A percentile compares a stretch with the other conserved stretches of the same genome.
Conservation (phyloP, 2,797 vertebrate genomes). For the Manis pentadactyla region DNA sequence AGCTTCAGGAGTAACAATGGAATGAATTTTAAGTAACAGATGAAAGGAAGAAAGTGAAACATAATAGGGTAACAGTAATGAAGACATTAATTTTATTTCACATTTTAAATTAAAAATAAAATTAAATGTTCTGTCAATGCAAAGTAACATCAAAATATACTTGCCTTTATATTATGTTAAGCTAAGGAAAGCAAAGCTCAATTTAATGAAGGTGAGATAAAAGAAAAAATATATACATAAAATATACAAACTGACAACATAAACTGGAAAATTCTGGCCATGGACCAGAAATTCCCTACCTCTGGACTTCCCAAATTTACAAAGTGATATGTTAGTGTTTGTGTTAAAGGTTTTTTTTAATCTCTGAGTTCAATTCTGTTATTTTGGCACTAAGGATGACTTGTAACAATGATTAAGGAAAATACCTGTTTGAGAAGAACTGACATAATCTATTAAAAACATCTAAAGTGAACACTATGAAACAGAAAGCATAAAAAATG, state of each 20-base stretch:
- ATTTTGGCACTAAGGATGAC: conserved; percentile 4
- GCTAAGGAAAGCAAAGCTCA: background rate
- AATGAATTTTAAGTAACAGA: background rate
- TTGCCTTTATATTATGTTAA: background rate
- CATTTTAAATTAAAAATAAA: conserved; percentile 33
- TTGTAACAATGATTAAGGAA: background rate
- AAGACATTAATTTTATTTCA: conserved; percentile 15
- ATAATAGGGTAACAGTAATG: background rate
- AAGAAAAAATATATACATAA: background rate
- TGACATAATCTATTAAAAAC: background rate
- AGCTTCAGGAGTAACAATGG: background rate
- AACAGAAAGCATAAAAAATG: background rate
- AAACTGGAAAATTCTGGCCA: background rate
- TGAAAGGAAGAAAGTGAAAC: background rate
- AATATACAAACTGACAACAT: background rate
- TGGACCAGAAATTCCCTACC: background rate
- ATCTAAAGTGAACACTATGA: background rate
- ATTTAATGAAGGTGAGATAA: background rate
- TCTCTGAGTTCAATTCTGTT: background rate
- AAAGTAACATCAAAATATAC: background rate
- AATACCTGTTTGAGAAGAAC: background rate
- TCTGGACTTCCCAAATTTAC: background rate
- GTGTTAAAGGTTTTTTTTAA: background rate
- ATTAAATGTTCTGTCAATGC: background rate
- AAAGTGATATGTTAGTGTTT: background rate